These are phyloP conservation scores for Galerucella nymphaeae DNA, from an alignment of 2,888 invertebrate species.

Conservation along the genomic window DNA sequence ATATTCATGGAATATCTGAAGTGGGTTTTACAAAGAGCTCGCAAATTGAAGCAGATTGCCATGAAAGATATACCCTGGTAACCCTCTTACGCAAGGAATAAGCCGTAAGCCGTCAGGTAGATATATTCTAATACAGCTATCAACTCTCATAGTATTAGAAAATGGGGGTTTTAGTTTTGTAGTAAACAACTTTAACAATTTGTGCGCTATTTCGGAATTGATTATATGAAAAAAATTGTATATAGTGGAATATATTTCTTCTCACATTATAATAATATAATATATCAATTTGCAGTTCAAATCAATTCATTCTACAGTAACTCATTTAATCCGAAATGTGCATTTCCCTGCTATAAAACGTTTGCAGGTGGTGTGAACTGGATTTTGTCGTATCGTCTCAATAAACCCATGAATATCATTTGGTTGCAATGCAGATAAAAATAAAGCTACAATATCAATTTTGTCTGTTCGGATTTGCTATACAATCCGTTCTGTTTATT, in stretches of 20 bases:
- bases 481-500: conserved; percentile 17
- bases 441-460: conserved; percentile 24
- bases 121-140: conserved; percentile 39
- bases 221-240: background rate
- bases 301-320: background rate
- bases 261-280: too few relatives aligned
- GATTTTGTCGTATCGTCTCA: conserved; percentile 16
- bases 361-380: conserved; percentile 12
- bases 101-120: conserved; percentile 36
- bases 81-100: conserved; percentile 34
- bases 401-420: conserved; percentile 16
- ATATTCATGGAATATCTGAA: conserved; percentile 35
- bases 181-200: conserved; percentile 3
- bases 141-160: conserved; percentile 26
- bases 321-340: background rate
- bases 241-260: too few relatives aligned
- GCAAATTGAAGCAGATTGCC: conserved; percentile 41
- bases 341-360: background rate
- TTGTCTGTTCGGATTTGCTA: conserved; percentile 20
- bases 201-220: background rate
- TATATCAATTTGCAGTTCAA: background rate
- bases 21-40: conserved; percentile 37
- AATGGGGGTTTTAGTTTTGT: conserved; percentile 9
- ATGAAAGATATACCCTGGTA: conserved; percentile 35
- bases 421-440: conserved; percentile 27